Conservation (phyloP, 2,797 vertebrate genomes). For the Pseudochirops cupreus region DNA sequence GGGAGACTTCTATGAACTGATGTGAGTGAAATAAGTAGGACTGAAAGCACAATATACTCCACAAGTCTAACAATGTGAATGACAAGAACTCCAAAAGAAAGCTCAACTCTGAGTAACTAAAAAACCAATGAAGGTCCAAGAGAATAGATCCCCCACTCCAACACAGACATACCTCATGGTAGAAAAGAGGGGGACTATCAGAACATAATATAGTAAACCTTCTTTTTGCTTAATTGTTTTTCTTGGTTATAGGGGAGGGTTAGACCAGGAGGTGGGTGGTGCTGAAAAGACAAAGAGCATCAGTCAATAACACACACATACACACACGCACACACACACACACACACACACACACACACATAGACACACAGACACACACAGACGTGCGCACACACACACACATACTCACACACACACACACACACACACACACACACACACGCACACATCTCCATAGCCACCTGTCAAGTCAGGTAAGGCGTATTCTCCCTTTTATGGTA, state of each 20-base stretch:
- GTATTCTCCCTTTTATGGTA: background rate
- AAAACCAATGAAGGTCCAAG: background rate
- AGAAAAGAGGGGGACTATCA: background rate
- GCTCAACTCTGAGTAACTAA: background rate
- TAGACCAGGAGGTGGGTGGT: background rate
- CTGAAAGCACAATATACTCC: background rate
- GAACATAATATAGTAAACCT: background rate
- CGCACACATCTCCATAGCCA: background rate
- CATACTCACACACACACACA: too few relatives aligned
- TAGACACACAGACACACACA: too few relatives aligned
- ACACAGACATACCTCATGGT: background rate
- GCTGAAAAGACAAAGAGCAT: background rate
- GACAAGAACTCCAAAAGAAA: background rate
- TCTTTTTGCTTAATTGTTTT: background rate
- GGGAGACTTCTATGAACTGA: background rate
- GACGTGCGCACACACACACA: too few relatives aligned
- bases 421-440: too few relatives aligned
- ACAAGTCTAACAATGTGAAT: background rate
- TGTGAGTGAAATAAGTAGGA: background rate
- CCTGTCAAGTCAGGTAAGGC: background rate
- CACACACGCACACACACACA: too few relatives aligned
- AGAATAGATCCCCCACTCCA: background rate
- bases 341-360: too few relatives aligned
- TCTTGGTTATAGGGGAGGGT: background rate
- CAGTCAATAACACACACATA: background rate